Conservation (phyloP, 2,797 vertebrate genomes). For the Anabacerthia variegaticeps region DNA sequence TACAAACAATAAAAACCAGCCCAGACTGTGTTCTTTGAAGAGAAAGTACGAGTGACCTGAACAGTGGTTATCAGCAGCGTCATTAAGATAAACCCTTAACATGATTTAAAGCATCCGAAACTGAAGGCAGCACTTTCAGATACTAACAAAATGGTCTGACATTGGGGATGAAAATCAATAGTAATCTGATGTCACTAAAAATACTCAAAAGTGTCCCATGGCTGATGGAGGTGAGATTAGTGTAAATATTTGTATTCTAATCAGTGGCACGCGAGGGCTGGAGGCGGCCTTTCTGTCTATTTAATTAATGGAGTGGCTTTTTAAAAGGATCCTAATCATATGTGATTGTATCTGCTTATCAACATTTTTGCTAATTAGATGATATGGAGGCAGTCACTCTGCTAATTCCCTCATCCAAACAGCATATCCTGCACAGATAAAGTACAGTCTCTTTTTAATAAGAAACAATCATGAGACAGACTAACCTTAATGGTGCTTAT, state of each 20-base stretch:
- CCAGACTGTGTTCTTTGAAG: slow-evolving; percentile 77
- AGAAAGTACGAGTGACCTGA: slow-evolving; percentile 79
- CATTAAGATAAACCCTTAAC: slow-evolving; percentile 78
- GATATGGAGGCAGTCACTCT: slow-evolving; percentile 81
- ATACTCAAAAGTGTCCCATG: slow-evolving; percentile 76
- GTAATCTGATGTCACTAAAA: slow-evolving; percentile 80
- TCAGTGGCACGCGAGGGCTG: slow-evolving; percentile 75
- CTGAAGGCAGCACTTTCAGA: slow-evolving; percentile 77
- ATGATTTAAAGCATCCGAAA: slow-evolving; percentile 79
- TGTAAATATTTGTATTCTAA: slow-evolving; percentile 80
- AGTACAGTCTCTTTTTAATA: slow-evolving; percentile 78
- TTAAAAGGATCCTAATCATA: slow-evolving; percentile 87
- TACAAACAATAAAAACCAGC: slow-evolving; percentile 77
- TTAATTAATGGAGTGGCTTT: slow-evolving; percentile 88
- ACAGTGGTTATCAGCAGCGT: slow-evolving; percentile 78
- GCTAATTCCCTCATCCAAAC: slow-evolving; percentile 82
- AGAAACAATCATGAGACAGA: slow-evolving; percentile 78
- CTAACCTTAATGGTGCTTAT: slow-evolving; percentile 78
- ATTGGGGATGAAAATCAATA: slow-evolving; percentile 80
- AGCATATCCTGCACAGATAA: slow-evolving; percentile 81
- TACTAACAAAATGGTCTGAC: slow-evolving; percentile 77
- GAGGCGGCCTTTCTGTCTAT: slow-evolving; percentile 82
- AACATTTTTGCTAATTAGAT: slow-evolving; percentile 85
- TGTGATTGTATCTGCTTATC: slow-evolving; percentile 85
- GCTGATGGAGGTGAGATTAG: slow-evolving; percentile 80